phyloP scores from a whole-genome alignment of 2,113 vertebrate species.

The Cyprinodon brontotheroides region DNA sequence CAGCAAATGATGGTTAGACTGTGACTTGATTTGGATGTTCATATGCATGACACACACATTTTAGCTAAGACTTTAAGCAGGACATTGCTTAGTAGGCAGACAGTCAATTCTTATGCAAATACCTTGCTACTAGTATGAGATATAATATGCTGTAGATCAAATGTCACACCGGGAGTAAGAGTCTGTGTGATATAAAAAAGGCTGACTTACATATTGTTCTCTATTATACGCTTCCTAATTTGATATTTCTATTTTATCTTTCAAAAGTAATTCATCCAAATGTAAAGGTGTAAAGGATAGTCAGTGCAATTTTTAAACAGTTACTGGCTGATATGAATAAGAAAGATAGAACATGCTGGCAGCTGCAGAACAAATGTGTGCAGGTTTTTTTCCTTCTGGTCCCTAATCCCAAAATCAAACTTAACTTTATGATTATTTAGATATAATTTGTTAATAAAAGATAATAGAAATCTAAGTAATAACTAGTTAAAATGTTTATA shows the following conservation, averaged over 20 bases:
- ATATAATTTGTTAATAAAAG: neutral
- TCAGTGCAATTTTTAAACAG: conserved; percentile 33
- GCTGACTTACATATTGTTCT: conserved; percentile 78
- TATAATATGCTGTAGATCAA: conserved; percentile 80
- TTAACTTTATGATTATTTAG: conserved; percentile 17
- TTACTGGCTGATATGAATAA: conserved; percentile 26
- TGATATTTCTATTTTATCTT: conserved; percentile 73
- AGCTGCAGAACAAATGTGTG: neutral
- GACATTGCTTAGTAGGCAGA: conserved; percentile 72
- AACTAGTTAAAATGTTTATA: neutral
- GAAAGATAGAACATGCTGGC: conserved; percentile 26
- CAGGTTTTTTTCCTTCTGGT: conserved; percentile 24
- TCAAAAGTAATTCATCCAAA: conserved; percentile 61
- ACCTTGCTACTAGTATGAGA: conserved; percentile 55
- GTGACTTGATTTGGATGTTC: conserved; percentile 74
- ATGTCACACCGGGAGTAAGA: conserved; percentile 78
- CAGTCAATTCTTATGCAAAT: conserved; percentile 82
- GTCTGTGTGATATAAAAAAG: conserved; percentile 75
- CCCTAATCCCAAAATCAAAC: neutral
- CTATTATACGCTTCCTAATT: conserved; percentile 77
- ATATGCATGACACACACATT: conserved; percentile 71
- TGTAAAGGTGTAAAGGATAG: conserved; percentile 33
- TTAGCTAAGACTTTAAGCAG: conserved; percentile 72
- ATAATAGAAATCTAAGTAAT: neutral
- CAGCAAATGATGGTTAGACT: conserved; percentile 78